Conservation (phyloP, 1,140 invertebrate species). For the Drosophila carrolli region DNA sequence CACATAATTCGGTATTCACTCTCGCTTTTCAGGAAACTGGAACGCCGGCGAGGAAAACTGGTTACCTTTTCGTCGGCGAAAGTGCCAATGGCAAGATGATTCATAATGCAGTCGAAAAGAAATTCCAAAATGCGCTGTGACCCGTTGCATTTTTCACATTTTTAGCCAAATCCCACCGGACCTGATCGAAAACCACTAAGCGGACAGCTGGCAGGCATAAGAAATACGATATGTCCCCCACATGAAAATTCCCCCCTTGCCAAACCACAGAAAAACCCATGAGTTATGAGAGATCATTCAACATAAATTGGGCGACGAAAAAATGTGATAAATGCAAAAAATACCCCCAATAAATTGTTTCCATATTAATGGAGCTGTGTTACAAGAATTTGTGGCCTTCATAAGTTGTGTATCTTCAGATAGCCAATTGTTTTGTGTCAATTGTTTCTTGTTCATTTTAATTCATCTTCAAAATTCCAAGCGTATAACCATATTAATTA, state of each 20-base stretch:
- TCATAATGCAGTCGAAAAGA: slow-evolving; percentile 26
- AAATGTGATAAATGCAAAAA: slow-evolving; percentile 19
- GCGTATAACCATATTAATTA: no score
- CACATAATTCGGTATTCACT: slow-evolving; percentile 9
- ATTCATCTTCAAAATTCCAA: no score
- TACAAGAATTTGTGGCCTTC: neutral
- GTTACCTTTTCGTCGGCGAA: slow-evolving; percentile 30
- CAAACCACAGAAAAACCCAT: neutral
- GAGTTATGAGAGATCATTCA: slow-evolving; percentile 1
- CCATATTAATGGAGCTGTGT: neutral
- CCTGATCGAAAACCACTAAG: slow-evolving; percentile 4
- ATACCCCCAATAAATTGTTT: neutral
- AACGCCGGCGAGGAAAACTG: slow-evolving; percentile 17
- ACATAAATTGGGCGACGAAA: slow-evolving; percentile 1
- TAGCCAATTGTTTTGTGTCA: no score
- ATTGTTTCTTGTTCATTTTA: no score
- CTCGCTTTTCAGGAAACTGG: slow-evolving; percentile 29
- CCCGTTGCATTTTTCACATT: slow-evolving; percentile 32
- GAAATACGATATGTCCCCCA: slow-evolving; percentile 10
- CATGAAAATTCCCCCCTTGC: slow-evolving; percentile 4
- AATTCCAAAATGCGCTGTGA: slow-evolving; percentile 19
- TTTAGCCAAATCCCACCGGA: neutral
- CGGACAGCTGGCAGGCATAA: slow-evolving; percentile 7
- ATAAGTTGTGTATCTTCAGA: neutral
- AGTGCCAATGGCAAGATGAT: slow-evolving; percentile 25